Evolutionary conservation across 2,888 invertebrate species (phyloP).

Genomic region (Polydrusus pterygomalis): DNA sequence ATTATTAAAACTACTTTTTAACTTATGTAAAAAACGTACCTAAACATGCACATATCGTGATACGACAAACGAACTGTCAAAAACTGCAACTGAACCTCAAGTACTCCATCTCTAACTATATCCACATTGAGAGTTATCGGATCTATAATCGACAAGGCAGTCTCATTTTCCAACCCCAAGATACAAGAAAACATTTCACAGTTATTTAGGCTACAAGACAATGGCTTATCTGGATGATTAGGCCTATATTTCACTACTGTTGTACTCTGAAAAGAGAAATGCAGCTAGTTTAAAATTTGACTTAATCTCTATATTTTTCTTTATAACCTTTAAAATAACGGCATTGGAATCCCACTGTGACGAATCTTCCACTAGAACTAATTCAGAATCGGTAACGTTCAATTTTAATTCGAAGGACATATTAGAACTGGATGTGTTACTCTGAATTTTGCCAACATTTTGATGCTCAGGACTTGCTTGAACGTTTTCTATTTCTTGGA

Average conservation of each 20-base stretch:
- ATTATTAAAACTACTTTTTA: not conserved
- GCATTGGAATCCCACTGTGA: constrained; percentile 93
- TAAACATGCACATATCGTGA: constrained; percentile 94
- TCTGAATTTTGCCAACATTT: constrained; percentile 56
- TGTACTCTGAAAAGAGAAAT: constrained; percentile 79
- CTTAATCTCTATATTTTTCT: not conserved
- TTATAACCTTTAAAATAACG: constrained; percentile 85
- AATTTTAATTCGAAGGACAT: constrained; percentile 88
- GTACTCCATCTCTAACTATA: constrained; percentile 74
- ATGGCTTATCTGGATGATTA: constrained; percentile 80
- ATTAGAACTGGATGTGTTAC: constrained; percentile 52
- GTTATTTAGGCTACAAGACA: constrained; percentile 91
- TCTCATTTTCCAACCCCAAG: constrained; percentile 89
- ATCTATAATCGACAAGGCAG: constrained; percentile 95
- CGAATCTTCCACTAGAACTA: constrained; percentile 94
- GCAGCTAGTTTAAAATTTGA: not conserved
- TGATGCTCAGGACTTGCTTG: constrained; percentile 62
- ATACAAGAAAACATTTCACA: constrained; percentile 95
- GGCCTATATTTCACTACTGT: constrained; percentile 89
- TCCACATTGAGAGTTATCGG: constrained; percentile 89
- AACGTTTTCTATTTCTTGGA: constrained; percentile 69
- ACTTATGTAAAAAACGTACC: constrained; percentile 62
- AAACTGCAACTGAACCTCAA: constrained; percentile 81
- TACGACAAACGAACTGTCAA: constrained; percentile 92
- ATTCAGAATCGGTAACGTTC: constrained; percentile 95